Base-by-base conservation (phyloP, 2,797 vertebrate species). In the Eidolon dupreanum region DNA sequence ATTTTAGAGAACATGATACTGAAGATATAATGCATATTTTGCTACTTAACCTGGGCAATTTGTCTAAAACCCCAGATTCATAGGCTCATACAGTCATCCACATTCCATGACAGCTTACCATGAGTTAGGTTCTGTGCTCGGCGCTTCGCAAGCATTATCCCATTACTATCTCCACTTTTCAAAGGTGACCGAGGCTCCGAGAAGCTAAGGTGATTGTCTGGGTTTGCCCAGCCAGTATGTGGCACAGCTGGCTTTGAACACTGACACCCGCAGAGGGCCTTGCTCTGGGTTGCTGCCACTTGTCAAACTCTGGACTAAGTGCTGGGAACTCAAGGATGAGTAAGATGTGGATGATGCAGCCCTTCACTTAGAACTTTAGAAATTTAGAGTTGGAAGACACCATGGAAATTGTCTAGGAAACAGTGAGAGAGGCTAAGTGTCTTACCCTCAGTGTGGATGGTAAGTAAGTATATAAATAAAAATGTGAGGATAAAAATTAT, bases 1-100 rank as follows among this genome's bases (percentile, higher is more conserved):
- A n/a, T 92, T 61, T 88, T 73, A 51, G 82, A 88, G 88, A 85
- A 61, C n/a, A 6, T 20, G 68, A 61, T 46, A 59, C 41, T 57
- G 77, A 93, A 83, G 74, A 77, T 51, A 92, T 16, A 93, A 71
- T 7, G 11, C 53, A 3, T 66, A 19, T 59, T 59, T 57, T 70
- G 38, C 78, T 59, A 8, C 66, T 92, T 89, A 66, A 49, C 59
- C 43, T 53, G 26, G 70, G 59, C 82, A 31, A 3, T 74, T 83
- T 51, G 59, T 91, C 90, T 66, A 26, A 65, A 86, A 51, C 51
- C 84, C 75, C 41, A 31, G 77, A 55, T 13, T 71, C 79, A 51
- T 0, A 28, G 86, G 33, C 22, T 94, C 26, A 0, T 9, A 12
- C 1, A 0, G 41, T 19, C 6, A 12, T 19, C 31, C 51, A 24